Conservation (phyloP, 23 tunicate genomes). For the Trididemnum miniatum region DNA sequence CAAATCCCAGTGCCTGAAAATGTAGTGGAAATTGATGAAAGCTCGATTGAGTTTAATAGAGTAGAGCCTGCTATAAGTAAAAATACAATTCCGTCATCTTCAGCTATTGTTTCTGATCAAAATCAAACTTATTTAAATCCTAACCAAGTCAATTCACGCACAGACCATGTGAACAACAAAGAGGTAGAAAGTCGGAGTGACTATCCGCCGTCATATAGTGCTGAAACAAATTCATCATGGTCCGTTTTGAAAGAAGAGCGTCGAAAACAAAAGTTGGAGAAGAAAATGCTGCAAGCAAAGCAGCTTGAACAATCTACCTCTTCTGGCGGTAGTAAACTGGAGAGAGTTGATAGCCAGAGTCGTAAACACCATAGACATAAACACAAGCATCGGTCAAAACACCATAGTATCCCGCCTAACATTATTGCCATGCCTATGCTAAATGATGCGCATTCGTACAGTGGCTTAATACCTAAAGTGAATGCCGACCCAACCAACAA, state of each 20-base stretch:
- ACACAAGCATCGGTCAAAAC: slow-evolving; percentile 33
- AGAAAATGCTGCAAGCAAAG: slow-evolving; percentile 28
- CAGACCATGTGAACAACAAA: neutral
- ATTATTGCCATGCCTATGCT: neutral
- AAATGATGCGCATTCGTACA: slow-evolving; percentile 1
- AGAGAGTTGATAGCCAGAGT: neutral
- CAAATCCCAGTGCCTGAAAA: slow-evolving; percentile 39
- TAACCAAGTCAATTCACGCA: neutral
- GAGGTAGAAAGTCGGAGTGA: neutral
- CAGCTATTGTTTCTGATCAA: neutral
- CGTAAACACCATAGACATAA: slow-evolving; percentile 1
- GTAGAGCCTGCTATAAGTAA: neutral
- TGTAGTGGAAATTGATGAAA: slow-evolving; percentile 43
- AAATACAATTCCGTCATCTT: neutral
- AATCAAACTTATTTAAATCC: neutral
- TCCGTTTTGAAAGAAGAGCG: slow-evolving; percentile 59
- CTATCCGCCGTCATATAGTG: neutral
- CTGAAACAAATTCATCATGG: slow-evolving; percentile 29
- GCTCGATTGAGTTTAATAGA: slow-evolving; percentile 9
- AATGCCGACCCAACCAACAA: slow-evolving; percentile 76
- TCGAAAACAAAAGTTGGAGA: slow-evolving; percentile 43
- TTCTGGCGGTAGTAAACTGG: neutral
- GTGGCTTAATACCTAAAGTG: slow-evolving; percentile 67
- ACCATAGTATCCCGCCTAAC: neutral
- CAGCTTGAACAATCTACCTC: neutral